Evolutionary conservation across 2,113 vertebrate genomes (phyloP), one percentile per base, ranked within the genome.

Genomic region (Rhodinocichla rosea): DNA sequence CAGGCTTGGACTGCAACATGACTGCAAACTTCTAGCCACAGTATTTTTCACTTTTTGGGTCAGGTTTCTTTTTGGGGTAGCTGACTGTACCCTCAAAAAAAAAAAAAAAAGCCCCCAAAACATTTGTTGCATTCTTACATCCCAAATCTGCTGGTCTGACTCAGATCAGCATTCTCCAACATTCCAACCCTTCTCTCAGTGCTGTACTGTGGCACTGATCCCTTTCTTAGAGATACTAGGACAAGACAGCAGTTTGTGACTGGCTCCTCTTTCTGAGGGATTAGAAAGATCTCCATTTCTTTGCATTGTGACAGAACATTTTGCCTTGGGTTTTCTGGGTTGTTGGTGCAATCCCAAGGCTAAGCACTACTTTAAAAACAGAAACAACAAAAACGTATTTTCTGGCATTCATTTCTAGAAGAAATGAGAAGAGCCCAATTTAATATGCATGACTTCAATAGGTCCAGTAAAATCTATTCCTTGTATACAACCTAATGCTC

Each of bases 401-500:
- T 87, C 76, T 87, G 80, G 28, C 39, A 87, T 87, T 83, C 7
- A 26, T 77, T 89, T 87, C 42, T 60, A 67, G 80, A 56, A 89
- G 60, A 93, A 92, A 39, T 74, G 35, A 83, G 55, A 90, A 59
- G 15, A 93, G 15, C 7, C 30, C 33, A 44, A 40, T 89, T 92
- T 81, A 86, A 92, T 83, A 70, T 74, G 35, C 79, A 90, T 37
- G 64, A 73, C 71, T 94, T 89, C 55, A 74, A 75, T 52, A 93
- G 80, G 95, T 93, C 73, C 82, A 87, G 60, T 67, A 91, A 90
- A 93, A 91, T 75, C 55, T 88, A 85, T 39, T 64, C 40, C 81
- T 85, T 91, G 86, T 81, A 94, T 64, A 89, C 86, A 93, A 73
- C 68, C 57, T 84, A 92, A 84, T 87, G 67, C 65, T 91, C 47